Evolutionary conservation across 2,797 vertebrate genomes (phyloP).

Genomic region (Trichosurus vulpecula): DNA sequence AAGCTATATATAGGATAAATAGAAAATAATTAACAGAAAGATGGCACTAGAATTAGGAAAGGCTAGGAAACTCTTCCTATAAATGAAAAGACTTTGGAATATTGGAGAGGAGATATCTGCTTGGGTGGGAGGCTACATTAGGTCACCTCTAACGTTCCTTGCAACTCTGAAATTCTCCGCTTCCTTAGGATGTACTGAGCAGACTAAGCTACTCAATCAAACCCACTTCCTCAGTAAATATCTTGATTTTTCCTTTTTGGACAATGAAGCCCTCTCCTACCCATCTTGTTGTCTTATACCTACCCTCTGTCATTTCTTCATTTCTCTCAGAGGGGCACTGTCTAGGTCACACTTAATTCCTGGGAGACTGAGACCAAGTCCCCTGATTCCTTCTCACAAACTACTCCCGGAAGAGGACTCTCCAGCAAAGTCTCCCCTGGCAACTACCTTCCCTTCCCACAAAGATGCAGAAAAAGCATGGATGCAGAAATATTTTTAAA

Average conservation of each 20-base stretch:
- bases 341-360: not conserved
- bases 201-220: not conserved
- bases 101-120: too few relatives aligned
- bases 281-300: not conserved
- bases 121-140: too few relatives aligned
- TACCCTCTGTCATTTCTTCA: not conserved
- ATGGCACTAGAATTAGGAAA: too few relatives aligned
- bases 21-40: too few relatives aligned
- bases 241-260: not conserved
- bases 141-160: too few relatives aligned
- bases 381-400: not conserved
- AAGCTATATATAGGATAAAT: too few relatives aligned
- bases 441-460: not conserved
- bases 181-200: not conserved
- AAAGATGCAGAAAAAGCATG: not conserved
- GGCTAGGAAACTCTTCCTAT: too few relatives aligned
- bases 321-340: not conserved
- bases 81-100: too few relatives aligned
- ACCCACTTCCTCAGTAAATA: not conserved
- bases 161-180: not conserved
- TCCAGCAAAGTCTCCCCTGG: not conserved
- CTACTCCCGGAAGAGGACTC: not conserved
- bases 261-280: not conserved
- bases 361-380: not conserved
- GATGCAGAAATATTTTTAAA: not conserved